A percentile compares a stretch with the other conserved stretches of the same genome.
Evolutionary conservation across 2,797 vertebrate species (phyloP).

Genomic region (Anolis apletophallus): DNA sequence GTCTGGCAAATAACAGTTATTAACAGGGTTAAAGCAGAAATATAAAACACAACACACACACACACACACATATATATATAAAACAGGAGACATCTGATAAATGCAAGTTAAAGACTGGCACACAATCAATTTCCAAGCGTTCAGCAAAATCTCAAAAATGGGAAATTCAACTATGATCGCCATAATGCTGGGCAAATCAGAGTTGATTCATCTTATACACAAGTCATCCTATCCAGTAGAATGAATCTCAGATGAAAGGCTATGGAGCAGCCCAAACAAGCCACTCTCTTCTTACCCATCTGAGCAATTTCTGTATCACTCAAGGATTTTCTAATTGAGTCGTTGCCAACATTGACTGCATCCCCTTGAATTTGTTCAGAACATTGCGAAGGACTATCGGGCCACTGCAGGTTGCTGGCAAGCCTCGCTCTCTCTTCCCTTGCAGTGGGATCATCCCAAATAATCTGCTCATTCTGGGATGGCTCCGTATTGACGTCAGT

Average conservation of each 20-base stretch:
- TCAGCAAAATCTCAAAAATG: neutral
- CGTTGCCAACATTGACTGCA: conserved; percentile 54
- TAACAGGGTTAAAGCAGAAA: too few species aligned
- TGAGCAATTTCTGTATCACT: conserved; percentile 86
- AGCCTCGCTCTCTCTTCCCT: conserved; percentile 96
- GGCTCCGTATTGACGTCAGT: conserved; percentile 92
- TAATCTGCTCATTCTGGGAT: conserved; percentile 96
- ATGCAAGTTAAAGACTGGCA: neutral
- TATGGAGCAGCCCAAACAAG: neutral
- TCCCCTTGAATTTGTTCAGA: conserved; percentile 79
- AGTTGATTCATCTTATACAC: neutral
- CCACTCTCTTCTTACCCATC: conserved; percentile 80
- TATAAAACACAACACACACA: too few species aligned
- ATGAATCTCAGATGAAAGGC: neutral
- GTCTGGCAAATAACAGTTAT: too few species aligned
- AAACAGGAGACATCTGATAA: too few species aligned
- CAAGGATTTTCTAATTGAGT: conserved; percentile 79
- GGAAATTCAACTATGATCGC: neutral
- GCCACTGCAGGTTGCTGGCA: conserved; percentile 95
- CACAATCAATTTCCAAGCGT: neutral
- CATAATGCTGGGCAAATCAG: neutral
- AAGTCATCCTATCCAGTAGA: neutral
- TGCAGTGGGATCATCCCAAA: conserved; percentile 98
- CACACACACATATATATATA: too few species aligned
- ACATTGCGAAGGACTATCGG: conserved; percentile 89